These are phyloP conservation scores for Otus scops DNA, from an alignment of 2,797 vertebrate genomes.

Conservation along the genomic window DNA sequence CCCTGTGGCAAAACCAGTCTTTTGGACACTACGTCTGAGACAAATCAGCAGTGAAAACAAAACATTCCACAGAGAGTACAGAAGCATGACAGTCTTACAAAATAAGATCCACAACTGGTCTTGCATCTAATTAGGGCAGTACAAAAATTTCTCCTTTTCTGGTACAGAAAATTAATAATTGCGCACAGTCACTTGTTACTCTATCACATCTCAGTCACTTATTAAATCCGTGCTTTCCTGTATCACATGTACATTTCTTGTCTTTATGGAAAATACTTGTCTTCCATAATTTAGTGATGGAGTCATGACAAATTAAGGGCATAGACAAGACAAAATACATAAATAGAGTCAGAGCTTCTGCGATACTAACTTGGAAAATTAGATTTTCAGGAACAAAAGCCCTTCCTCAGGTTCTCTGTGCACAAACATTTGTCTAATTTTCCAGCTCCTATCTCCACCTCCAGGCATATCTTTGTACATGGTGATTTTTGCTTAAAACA, in stretches of 20 bases:
- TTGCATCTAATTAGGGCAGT: neutral
- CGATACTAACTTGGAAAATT: neutral
- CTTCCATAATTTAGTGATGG: neutral
- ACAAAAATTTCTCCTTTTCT: neutral
- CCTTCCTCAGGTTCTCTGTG: neutral
- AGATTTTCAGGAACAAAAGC: neutral
- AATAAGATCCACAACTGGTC: neutral
- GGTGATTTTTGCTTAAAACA: neutral
- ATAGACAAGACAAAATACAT: neutral
- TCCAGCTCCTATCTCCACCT: neutral
- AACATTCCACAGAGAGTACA: neutral
- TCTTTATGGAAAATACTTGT: neutral
- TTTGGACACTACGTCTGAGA: neutral
- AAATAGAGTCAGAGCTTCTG: neutral
- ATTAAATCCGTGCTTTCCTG: neutral
- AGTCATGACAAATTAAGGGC: neutral
- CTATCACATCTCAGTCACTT: neutral
- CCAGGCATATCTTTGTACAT: neutral
- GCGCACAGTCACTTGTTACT: neutral
- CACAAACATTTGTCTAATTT: neutral
- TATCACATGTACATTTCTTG: neutral
- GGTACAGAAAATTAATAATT: neutral
- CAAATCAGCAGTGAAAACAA: neutral
- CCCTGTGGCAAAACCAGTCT: fast-evolving
- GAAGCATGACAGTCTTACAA: neutral